phyloP scores from a whole-genome alignment of 2,888 invertebrate genomes.

The Acleris laterana region DNA sequence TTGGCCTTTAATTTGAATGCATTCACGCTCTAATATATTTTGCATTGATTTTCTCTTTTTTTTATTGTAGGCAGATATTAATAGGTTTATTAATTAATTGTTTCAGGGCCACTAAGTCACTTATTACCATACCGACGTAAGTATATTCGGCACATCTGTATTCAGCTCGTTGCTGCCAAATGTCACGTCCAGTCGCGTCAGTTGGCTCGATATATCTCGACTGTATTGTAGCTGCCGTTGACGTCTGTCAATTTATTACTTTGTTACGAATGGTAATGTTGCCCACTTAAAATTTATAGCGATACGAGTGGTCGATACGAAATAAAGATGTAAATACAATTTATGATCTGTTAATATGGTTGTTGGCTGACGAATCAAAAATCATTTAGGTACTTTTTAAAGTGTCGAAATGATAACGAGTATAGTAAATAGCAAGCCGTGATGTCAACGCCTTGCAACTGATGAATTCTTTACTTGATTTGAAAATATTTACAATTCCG shows the following conservation, averaged over 20 bases:
- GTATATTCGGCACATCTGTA: constrained; percentile 49
- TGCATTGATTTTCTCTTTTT: no score
- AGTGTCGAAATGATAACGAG: no score
- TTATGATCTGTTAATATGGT: no score
- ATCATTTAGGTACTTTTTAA: no score
- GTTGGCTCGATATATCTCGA: constrained; percentile 3
- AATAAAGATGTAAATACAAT: not conserved
- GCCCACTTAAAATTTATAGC: not conserved
- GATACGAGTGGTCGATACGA: not conserved
- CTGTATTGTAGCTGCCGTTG: constrained; percentile 4
- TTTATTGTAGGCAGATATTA: no score
- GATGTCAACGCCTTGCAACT: no score
- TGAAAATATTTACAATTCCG: no score
- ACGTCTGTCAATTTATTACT: constrained; percentile 8
- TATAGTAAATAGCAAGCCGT: no score
- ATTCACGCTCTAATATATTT: no score
- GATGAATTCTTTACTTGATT: no score
- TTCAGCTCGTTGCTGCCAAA: constrained; percentile 52
- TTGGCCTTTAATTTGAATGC: not conserved
- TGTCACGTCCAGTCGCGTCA: constrained; percentile 44
- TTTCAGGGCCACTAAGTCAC: not conserved
- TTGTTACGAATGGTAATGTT: not conserved
- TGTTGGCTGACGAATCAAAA: no score
- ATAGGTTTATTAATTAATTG: no score
- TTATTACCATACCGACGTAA: not conserved